phyloP scores from a whole-genome alignment of 2,888 invertebrate species.

The Portevinia maculata region DNA sequence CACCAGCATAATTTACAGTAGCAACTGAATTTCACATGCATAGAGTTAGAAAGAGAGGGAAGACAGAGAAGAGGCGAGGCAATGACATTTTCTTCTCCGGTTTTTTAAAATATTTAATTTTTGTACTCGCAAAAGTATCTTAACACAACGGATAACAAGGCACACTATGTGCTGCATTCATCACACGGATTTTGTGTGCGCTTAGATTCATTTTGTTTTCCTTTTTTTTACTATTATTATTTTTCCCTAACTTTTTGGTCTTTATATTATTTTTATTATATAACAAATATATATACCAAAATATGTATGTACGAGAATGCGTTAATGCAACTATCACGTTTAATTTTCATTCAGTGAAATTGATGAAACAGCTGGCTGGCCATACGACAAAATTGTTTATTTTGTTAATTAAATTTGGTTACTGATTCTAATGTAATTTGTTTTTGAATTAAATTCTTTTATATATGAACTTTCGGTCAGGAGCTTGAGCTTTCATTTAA shows the following conservation, averaged over 20 bases:
- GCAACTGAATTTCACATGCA: constrained; percentile 54
- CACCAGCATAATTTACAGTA: constrained; percentile 73
- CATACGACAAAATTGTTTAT: constrained; percentile 18
- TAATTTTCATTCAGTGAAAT: constrained; percentile 28
- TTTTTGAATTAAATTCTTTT: constrained; percentile 3
- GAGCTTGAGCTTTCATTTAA: not conserved
- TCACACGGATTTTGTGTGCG: constrained; percentile 11
- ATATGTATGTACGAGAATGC: constrained; percentile 16
- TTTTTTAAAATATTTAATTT: constrained; percentile 50
- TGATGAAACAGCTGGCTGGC: constrained; percentile 39
- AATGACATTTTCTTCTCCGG: constrained; percentile 24
- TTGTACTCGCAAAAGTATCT: constrained; percentile 39
- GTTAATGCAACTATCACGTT: constrained; percentile 31
- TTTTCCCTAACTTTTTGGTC: constrained; percentile 2
- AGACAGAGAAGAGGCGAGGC: constrained; percentile 10
- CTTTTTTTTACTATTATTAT: not conserved
- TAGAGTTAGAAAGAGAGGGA: constrained; percentile 21
- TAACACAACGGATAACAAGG: constrained; percentile 10
- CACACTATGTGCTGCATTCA: constrained; percentile 22
- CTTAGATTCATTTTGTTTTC: not conserved
- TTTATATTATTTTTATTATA: constrained; percentile 50
- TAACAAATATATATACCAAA: constrained; percentile 37
- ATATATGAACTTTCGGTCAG: not conserved
- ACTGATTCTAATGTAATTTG: not conserved
- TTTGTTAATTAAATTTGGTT: constrained; percentile 1